Percentiles rank a stretch among this genome's conserved stretches.
phyloP scores from a whole-genome alignment of 1,140 invertebrate species.

The Drosophila bipectinata region DNA sequence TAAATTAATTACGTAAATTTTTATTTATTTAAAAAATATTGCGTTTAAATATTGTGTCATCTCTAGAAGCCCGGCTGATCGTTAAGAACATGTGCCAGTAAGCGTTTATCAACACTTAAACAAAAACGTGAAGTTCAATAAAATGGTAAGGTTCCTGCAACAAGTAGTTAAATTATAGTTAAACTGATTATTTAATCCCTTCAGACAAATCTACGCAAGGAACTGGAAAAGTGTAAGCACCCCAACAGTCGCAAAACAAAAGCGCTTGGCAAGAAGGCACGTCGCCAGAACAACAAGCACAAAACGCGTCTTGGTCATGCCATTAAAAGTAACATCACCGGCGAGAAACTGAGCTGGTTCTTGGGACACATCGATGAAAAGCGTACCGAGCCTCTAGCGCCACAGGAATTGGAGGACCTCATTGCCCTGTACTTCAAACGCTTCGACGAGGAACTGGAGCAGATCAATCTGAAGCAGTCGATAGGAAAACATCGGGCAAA shows the following conservation, averaged over 20 bases:
- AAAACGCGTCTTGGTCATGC: constrained; percentile 87
- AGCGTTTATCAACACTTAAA: constrained; percentile 19
- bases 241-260: constrained; percentile 91
- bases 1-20: neutral
- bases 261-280: constrained; percentile 88
- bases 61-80: constrained; percentile 17
- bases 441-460: constrained; percentile 91
- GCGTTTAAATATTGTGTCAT: neutral
- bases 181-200: neutral
- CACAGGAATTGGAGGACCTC: constrained; percentile 86
- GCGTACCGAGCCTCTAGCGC: constrained; percentile 85
- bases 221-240: constrained; percentile 88
- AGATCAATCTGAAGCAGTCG: constrained; percentile 90
- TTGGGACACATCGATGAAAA: constrained; percentile 86
- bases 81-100: constrained; percentile 3
- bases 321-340: constrained; percentile 89
- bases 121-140: constrained; percentile 21
- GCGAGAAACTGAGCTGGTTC: constrained; percentile 91
- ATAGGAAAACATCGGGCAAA: constrained; percentile 87
- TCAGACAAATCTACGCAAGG: constrained; percentile 83
- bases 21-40: neutral
- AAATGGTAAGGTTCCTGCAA: constrained; percentile 4
- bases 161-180: neutral
- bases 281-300: constrained; percentile 87
- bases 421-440: constrained; percentile 86